These are phyloP conservation scores for Diarsia brunnea DNA, from an alignment of 2,888 invertebrate species.

Conservation along the genomic window DNA sequence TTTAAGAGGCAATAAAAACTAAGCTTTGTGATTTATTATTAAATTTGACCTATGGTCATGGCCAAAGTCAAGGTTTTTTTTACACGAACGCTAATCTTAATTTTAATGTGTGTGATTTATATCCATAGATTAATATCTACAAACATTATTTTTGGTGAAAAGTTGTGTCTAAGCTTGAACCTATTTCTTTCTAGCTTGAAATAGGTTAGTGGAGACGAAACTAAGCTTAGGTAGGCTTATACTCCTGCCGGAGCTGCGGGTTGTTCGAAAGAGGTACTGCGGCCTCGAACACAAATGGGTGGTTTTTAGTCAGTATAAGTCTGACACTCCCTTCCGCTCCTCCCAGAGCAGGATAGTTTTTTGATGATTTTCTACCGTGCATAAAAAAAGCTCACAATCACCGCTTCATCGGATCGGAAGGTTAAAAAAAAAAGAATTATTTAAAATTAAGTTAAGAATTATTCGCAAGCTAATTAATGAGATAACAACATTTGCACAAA, in stretches of 20 bases:
- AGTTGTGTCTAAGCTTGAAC: neutral
- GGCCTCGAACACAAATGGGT: too few relatives aligned
- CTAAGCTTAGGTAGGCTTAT: too few relatives aligned
- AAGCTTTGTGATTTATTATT: conserved; percentile 15
- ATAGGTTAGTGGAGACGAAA: too few relatives aligned
- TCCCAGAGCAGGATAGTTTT: too few relatives aligned
- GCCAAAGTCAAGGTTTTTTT: conserved; percentile 38
- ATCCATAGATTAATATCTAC: neutral
- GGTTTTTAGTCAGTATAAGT: too few relatives aligned
- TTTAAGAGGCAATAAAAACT: conserved; percentile 25
- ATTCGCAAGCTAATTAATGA: neutral
- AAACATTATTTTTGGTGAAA: neutral
- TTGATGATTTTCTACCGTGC: too few relatives aligned
- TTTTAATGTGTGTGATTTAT: neutral
- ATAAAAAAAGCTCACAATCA: neutral
- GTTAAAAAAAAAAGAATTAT: too few relatives aligned
- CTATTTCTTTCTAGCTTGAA: too few relatives aligned
- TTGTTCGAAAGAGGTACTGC: too few relatives aligned
- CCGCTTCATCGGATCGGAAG: neutral
- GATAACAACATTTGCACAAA: conserved; percentile 22
- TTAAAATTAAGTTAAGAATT: neutral
- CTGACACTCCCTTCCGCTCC: too few relatives aligned
- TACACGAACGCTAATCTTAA: neutral
- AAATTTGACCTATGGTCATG: conserved; percentile 1
- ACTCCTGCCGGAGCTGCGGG: too few relatives aligned